Evolutionary conservation across 2,113 vertebrate species (phyloP), one percentile per base, ranked within the genome.

Genomic region (Vulpes lagopus): DNA sequence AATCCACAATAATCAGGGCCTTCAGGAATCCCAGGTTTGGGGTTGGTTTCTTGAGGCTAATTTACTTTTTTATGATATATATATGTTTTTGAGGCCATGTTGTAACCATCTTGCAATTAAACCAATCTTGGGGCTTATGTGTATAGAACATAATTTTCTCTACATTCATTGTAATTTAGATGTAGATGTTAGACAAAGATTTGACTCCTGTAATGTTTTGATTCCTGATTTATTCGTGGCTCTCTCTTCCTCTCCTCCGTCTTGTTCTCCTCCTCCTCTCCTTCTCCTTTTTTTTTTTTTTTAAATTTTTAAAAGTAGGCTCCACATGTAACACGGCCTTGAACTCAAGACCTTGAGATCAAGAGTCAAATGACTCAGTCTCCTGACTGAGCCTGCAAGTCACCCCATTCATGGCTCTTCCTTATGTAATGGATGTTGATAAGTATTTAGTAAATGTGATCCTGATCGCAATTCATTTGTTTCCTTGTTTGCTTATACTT

Each of bases 1-100:
- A 10, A 35, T 96, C 19, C 19, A 4, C 3, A 43, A 30, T 59
- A 95, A 85, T 86, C 38, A 93, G 73, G 20, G 22, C 16, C n/a
- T 95, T 76, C 20, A 87, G 57, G 64, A 81, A 65, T 91, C 11
- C 49, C 23, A 89, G 25, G 11, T 73, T 95, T 88, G 30, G 30
- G 15, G 19, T 76, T 76, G n/a, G 11, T 79, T 91, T 94, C 51
- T 22, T 79, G 51, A 67, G 16, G 32, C 30, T 49, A 20, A n/a
- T 19, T 96, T 92, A 3, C 69, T 94, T 87, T 76, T 92, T 91
- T 81, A 94, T 78, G 38, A 2, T 35, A 14, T 83, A 73, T 60
- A 80, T 43, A 7, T 43, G 67, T 97, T 91, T 84, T 43, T 93
- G n/a, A 96, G n/a, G 7, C 85, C 11, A 14, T 90, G 64, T 82